These are phyloP conservation scores for Anguilla pacifica DNA, from an alignment of 2,797 vertebrate genomes.

Conservation along the genomic window DNA sequence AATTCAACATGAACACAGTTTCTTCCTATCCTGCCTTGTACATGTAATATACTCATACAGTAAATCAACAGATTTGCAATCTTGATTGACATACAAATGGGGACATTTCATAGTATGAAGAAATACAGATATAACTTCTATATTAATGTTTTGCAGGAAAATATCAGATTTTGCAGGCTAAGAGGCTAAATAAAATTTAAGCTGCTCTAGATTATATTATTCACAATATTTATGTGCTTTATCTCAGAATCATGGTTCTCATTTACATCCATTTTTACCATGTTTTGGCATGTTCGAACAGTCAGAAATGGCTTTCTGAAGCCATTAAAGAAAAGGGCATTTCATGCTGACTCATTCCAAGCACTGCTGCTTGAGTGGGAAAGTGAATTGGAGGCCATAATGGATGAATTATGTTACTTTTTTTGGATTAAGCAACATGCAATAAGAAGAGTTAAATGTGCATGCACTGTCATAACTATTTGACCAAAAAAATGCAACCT, in stretches of 20 bases:
- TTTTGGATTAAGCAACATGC: not conserved
- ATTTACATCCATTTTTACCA: not conserved
- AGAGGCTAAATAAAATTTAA: not conserved
- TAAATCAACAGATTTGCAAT: not conserved
- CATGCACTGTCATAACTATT: not conserved
- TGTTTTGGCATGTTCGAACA: not conserved
- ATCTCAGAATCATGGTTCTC: not conserved
- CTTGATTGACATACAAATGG: not conserved
- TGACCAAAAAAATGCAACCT: constrained; percentile 13
- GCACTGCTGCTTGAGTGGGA: not conserved
- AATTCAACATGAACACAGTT: not conserved
- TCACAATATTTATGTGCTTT: not conserved
- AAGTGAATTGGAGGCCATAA: not conserved
- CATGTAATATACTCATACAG: not conserved
- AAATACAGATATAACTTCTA: not conserved
- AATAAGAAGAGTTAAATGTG: not conserved
- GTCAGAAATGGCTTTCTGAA: not conserved
- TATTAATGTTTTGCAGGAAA: not conserved
- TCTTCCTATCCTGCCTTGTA: not conserved
- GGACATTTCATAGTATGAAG: not conserved
- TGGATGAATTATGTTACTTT: not conserved
- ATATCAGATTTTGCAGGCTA: not conserved
- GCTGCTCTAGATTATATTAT: not conserved
- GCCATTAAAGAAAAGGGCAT: not conserved
- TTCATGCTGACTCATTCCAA: not conserved